phyloP scores from a whole-genome alignment of 2,113 vertebrate genomes.

The Macrotus californicus region DNA sequence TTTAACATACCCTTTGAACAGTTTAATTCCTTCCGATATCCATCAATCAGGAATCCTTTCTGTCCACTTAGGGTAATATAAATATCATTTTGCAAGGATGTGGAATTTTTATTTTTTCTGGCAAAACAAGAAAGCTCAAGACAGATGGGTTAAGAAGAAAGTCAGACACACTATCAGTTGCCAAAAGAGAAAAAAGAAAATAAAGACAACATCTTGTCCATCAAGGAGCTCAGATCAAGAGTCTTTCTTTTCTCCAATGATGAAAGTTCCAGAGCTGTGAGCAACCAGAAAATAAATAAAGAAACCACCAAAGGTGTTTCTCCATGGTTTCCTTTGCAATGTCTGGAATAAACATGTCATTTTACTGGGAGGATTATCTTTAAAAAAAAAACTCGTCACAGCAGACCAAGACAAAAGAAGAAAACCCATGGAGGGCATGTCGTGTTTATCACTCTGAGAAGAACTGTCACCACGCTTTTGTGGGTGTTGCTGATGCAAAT shows the following conservation, averaged over 20 bases:
- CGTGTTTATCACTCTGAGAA: constrained; percentile 34
- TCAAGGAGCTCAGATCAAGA: constrained; percentile 44
- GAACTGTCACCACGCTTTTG: constrained; percentile 40
- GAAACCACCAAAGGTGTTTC: constrained; percentile 6
- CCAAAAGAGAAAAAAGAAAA: constrained; percentile 12
- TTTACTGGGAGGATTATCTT: background rate
- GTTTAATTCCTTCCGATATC: constrained; percentile 48
- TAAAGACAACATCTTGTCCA: constrained; percentile 50
- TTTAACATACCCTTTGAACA: background rate
- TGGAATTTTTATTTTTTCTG: constrained; percentile 52
- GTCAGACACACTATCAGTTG: constrained; percentile 44
- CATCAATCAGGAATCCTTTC: background rate
- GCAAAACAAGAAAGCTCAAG: constrained; percentile 54
- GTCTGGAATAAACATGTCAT: constrained; percentile 21
- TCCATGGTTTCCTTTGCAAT: background rate
- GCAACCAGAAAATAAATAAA: constrained; percentile 62
- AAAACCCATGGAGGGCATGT: background rate
- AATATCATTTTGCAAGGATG: constrained; percentile 42
- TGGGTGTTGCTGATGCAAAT: constrained; percentile 49
- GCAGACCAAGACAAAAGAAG: background rate
- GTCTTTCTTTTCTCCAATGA: constrained; percentile 27
- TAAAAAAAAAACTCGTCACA: background rate
- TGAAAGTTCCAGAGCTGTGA: background rate
- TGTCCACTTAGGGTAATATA: constrained; percentile 28
- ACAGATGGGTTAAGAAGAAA: constrained; percentile 58